A percentile compares a stretch with the other conserved stretches of the same genome.
Evolutionary conservation across 1,140 invertebrate genomes (phyloP).

Genomic region (Pseudomyrmex gracilis): DNA sequence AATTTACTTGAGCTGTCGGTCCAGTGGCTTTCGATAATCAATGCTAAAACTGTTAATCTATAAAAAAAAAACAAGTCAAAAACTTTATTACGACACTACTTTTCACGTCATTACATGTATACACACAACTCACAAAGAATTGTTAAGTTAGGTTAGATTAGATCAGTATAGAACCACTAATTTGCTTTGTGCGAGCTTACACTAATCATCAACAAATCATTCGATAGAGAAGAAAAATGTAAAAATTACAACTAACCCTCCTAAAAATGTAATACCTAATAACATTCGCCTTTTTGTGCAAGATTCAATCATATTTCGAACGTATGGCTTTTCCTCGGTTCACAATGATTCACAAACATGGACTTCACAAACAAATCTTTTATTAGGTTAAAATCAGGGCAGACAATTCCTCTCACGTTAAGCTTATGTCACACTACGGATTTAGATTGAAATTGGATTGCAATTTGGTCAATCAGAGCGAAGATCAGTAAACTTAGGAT

Average conservation of each 20-base stretch:
- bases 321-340: constrained; percentile 13
- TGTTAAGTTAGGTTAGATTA: background rate
- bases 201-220: background rate
- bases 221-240: background rate
- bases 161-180: background rate
- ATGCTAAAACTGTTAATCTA: constrained; percentile 91
- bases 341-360: too few relatives aligned
- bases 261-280: constrained; percentile 87
- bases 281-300: constrained; percentile 90
- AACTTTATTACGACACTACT: too few relatives aligned
- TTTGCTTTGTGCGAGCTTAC: background rate
- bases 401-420: too few relatives aligned
- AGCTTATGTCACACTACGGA: too few relatives aligned
- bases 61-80: constrained; percentile 75
- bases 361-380: too few relatives aligned
- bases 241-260: constrained; percentile 85
- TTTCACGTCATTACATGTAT: background rate
- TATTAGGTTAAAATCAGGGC: too few relatives aligned
- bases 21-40: constrained; percentile 92
- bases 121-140: constrained; percentile 11
- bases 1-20: constrained; percentile 86
- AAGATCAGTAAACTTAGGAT: too few relatives aligned
- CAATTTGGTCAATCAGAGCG: too few relatives aligned
- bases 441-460: too few relatives aligned
- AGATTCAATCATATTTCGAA: constrained; percentile 88